Base-by-base conservation (phyloP, 2,113 vertebrate genomes). In the Chlorocebus sabaeus region DNA sequence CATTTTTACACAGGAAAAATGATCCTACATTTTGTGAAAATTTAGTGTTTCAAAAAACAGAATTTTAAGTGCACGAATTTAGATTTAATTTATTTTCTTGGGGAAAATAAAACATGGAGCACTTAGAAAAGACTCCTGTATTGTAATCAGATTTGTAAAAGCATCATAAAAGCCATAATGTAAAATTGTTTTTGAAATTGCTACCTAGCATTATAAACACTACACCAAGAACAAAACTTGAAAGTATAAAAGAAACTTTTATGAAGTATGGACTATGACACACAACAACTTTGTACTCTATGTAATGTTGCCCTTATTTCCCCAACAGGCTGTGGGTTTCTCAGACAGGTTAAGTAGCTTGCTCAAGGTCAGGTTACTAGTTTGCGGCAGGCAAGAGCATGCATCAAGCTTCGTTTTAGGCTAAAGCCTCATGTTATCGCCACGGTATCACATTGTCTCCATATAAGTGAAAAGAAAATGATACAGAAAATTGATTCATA, bases 311-410 rank as follows among this genome's bases (percentile, higher is more conserved):
- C 43, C 82, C 61, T 96, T 67, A 59, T n/a, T 95, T 61, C 50
- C 91, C 79, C 72, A 55, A 40, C 4, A 80, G 52, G n/a, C 76
- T 93, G 30, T 73, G n/a, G 55, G 45, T 76, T 96, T 89, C 92
- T 95, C 79, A 87, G 78, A 70, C 50, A 84, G 76, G 86, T 78
- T 92, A 98, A 92, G 48, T 93, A 70, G 50, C 25, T 95, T 87
- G 81, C 52, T 96, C 87, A 96, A 96, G 90, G 94, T 98, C 90
- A 89, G 64, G 61, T 89, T 61, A n/a, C 8, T 50, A 20, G 22
- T 22, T 11, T 3, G 1, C 43, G 18, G 22, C 40, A 83, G 75
- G 68, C n/a, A 43, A 79, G 22, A 76, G 45, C 20, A 0, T 12
- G 8, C 59, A 78, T 78, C 86, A 57, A 76, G 32, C 32, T 70